Conservation (phyloP, 2,888 invertebrate species). For the Napeogenes inachia region DNA sequence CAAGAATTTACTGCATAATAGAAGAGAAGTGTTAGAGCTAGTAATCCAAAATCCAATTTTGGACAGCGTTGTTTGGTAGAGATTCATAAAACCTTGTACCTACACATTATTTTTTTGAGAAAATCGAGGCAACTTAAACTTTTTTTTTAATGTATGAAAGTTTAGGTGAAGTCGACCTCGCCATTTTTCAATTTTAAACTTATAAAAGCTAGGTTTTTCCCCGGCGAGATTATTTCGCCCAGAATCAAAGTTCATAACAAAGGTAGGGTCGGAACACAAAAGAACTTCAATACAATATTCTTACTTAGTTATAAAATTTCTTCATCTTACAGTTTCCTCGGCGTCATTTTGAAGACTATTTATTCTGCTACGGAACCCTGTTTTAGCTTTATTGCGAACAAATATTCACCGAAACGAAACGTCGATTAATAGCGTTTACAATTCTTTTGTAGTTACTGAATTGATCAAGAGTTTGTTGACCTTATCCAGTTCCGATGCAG, state of each 20-base stretch:
- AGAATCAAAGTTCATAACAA: conserved; percentile 19
- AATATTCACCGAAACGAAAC: conserved; percentile 21
- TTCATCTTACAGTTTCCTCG: conserved; percentile 20
- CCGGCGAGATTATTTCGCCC: conserved; percentile 11
- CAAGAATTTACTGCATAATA: too few species aligned
- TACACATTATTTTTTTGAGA: too few species aligned
- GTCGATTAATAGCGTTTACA: conserved; percentile 3
- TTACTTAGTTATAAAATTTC: conserved; percentile 27
- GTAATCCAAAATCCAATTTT: too few species aligned
- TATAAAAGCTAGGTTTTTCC: not conserved
- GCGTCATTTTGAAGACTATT: conserved; percentile 18
- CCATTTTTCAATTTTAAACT: not conserved
- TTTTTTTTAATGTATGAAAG: too few species aligned
- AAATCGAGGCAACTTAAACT: too few species aligned
- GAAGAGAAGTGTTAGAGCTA: too few species aligned
- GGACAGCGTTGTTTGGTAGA: too few species aligned
- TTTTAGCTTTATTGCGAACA: conserved; percentile 26
- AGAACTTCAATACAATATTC: conserved; percentile 27
- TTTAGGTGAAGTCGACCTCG: too few species aligned
- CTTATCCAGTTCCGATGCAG: conserved; percentile 3
- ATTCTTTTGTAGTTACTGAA: conserved; percentile 15
- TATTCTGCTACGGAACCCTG: conserved; percentile 21
- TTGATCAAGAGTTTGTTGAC: conserved; percentile 14
- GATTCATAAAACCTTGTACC: too few species aligned
- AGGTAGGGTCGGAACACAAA: conserved; percentile 13